Evolutionary conservation across 2,113 vertebrate genomes (phyloP).

Genomic region (Petrocephalus microphthalmus): DNA sequence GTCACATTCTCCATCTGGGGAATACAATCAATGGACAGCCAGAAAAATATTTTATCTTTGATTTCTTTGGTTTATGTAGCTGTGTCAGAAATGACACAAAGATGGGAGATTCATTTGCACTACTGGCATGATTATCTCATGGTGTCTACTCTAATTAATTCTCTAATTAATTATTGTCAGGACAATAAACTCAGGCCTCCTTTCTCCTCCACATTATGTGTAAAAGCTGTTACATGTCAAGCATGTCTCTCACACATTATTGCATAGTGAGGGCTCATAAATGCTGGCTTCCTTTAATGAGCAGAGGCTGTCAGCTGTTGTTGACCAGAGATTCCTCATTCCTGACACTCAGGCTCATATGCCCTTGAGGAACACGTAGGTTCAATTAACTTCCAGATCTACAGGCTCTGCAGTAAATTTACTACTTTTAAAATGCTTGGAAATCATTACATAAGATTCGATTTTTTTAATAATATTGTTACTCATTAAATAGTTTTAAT

Average conservation of each 20-base stretch:
- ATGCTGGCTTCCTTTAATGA: conserved; percentile 1
- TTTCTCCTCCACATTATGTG: not conserved
- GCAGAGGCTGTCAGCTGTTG: conserved; percentile 8
- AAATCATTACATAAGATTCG: not conserved
- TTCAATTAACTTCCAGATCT: conserved; percentile 11
- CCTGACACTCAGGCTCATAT: not conserved
- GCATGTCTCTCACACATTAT: conserved; percentile 17
- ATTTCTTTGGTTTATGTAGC: not conserved
- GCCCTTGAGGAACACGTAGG: not conserved
- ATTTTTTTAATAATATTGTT: not conserved
- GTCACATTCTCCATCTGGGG: not conserved
- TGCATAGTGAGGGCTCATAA: not conserved
- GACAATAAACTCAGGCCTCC: not conserved
- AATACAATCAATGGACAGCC: not conserved
- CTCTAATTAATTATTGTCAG: conserved; percentile 21
- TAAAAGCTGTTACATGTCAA: not conserved
- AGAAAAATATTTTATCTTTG: not conserved
- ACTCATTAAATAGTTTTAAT: not conserved
- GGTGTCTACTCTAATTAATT: conserved; percentile 22
- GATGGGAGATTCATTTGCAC: not conserved
- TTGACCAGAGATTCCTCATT: not conserved
- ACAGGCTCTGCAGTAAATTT: conserved; percentile 6
- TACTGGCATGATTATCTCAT: not conserved
- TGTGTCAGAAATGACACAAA: not conserved
- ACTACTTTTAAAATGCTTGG: not conserved